A percentile compares a stretch with the other conserved stretches of the same genome.
These are phyloP conservation scores for Phalanger gymnotis DNA, from an alignment of 2,797 vertebrate species.

Conservation along the genomic window DNA sequence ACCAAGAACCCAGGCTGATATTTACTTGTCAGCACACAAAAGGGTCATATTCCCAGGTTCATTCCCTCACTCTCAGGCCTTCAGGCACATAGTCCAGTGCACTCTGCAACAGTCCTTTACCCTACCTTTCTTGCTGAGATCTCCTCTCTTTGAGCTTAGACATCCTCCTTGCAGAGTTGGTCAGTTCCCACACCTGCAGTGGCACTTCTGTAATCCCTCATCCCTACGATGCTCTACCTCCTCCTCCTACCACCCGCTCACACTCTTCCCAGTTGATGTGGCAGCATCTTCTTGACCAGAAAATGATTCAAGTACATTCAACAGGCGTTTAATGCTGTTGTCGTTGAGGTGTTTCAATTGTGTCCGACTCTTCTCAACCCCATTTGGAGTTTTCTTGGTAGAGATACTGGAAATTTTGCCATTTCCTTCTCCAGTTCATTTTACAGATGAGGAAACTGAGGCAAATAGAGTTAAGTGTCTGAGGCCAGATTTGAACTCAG, in stretches of 20 bases:
- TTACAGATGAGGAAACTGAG: background rate
- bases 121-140: background rate
- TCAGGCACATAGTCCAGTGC: background rate
- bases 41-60: background rate
- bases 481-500: background rate
- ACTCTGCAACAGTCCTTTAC: background rate
- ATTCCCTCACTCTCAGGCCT: background rate
- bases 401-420: background rate
- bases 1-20: background rate
- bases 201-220: background rate
- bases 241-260: background rate
- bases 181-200: background rate
- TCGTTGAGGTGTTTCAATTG: background rate
- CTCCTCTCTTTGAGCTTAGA: background rate
- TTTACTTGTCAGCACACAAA: background rate
- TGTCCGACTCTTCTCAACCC: too few species aligned
- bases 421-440: background rate
- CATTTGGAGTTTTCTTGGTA: background rate
- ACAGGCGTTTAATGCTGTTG: background rate
- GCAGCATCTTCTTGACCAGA: background rate
- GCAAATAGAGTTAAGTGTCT: background rate
- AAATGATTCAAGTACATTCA: background rate
- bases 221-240: background rate
- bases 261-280: background rate
- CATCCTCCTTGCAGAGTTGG: background rate